phyloP scores from a whole-genome alignment of 64 coral and sea anemone genomes.

The Stylophora pistillata region DNA sequence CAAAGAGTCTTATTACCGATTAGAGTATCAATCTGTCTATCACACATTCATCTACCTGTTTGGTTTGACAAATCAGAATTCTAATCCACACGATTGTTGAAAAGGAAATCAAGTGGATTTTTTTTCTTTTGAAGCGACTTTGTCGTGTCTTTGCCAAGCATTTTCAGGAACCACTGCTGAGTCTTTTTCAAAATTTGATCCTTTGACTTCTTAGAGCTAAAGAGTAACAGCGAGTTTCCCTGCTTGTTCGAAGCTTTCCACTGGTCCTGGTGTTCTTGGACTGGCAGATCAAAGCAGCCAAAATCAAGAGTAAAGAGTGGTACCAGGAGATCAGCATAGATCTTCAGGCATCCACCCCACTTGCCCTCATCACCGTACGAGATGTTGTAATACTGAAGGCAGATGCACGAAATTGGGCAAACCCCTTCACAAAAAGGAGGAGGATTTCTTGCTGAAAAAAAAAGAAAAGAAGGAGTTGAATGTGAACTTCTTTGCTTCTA shows the following conservation, averaged over 20 bases:
- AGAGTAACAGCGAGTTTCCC: too few species aligned
- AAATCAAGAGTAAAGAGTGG: neutral
- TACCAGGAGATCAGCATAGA: neutral
- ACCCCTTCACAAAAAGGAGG: constrained; percentile 25
- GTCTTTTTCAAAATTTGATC: neutral
- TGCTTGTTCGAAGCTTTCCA: neutral
- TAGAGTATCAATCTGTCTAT: too few species aligned
- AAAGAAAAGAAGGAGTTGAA: neutral
- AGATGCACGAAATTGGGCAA: neutral
- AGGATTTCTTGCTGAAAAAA: constrained; percentile 14
- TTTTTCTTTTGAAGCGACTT: neutral
- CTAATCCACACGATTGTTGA: neutral
- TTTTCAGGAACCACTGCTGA: neutral
- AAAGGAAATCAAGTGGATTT: neutral
- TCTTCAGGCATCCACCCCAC: constrained; percentile 36
- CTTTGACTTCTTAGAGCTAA: neutral
- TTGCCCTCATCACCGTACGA: constrained; percentile 28
- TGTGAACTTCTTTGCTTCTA: neutral
- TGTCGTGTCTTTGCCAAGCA: neutral
- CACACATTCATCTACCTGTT: too few species aligned
- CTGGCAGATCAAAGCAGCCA: constrained; percentile 20
- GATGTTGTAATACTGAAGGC: constrained; percentile 16
- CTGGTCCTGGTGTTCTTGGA: neutral
- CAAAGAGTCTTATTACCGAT: too few species aligned
- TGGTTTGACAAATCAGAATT: neutral